phyloP scores from a whole-genome alignment of 2,888 invertebrate species.

The Caenorhabditis becei region DNA sequence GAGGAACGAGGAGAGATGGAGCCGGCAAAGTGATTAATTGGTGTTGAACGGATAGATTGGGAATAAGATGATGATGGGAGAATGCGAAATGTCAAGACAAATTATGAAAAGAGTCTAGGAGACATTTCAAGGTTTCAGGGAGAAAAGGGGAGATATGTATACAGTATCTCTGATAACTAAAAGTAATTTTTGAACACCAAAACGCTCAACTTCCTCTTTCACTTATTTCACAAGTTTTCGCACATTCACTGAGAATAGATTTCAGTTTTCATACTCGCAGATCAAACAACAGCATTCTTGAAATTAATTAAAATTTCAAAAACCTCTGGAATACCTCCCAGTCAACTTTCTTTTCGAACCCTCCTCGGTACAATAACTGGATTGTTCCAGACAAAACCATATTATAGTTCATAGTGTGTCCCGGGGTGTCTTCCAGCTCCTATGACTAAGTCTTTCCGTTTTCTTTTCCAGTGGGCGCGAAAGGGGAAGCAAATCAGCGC shows the following conservation, averaged over 20 bases:
- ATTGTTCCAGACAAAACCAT: not conserved
- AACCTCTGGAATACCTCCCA: not conserved
- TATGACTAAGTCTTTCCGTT: not conserved
- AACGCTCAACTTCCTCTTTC: no score
- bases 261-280: not conserved
- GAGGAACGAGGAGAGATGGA: not conserved
- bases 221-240: no score
- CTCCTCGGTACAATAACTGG: not conserved
- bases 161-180: no score
- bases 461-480: not conserved
- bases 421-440: not conserved
- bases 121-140: no score
- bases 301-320: not conserved
- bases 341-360: not conserved
- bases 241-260: not conserved
- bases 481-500: not conserved
- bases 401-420: not conserved
- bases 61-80: not conserved
- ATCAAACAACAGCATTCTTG: not conserved
- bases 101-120: no score
- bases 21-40: constrained; percentile 8
- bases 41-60: not conserved
- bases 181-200: no score
- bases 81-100: not conserved
- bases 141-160: no score